Evolutionary conservation across 2,888 invertebrate genomes (phyloP), one percentile per base, ranked within the genome.

Genomic region (Melieria omissa): DNA sequence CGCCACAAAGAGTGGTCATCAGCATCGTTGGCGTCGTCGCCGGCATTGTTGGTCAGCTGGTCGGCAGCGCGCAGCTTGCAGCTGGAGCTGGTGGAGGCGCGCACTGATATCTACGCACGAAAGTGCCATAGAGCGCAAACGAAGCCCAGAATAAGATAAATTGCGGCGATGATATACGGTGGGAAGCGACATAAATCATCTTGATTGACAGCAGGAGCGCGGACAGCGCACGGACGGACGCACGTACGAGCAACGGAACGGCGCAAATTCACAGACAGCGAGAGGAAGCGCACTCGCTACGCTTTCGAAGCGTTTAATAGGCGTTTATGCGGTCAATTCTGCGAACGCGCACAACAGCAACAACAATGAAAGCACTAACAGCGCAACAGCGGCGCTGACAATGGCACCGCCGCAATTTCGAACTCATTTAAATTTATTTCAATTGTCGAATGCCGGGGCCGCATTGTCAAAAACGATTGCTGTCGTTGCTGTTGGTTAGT

Each of bases 131-230:
- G 5, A 55, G 55, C 29, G 29, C 29, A 29, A 29, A 66, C 41
- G 45, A 47, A 49, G 52, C 45, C 42, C 42, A 60, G 67, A 67
- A 60, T 58, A 82, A 82, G 83, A 82, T 82, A 82, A 82, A 82
- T 82, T 83, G 83, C 80, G 75, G 77, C 78, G 81, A 81, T 80
- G 83, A 82, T 81, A 82, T 82, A 83, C 81, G 84, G 86, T 86
- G 86, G 83, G 83, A 83, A 83, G 86, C 80, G 80, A 78, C 80
- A 86, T 86, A 86, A 85, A 86, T 86, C 86, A 86, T 86, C 84
- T 84, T 84, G 85, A 85, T 83, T 86, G 86, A 86, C 86, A 86
- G 86, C 69, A 63, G 63, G 61, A 69, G 69, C 62, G 63, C 62
- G 62, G 52, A 52, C 44, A 29, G 54, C 45, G 45, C 7, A n/a